Base-by-base conservation (phyloP, 1,140 invertebrate species). In the Drosophila sproati region DNA sequence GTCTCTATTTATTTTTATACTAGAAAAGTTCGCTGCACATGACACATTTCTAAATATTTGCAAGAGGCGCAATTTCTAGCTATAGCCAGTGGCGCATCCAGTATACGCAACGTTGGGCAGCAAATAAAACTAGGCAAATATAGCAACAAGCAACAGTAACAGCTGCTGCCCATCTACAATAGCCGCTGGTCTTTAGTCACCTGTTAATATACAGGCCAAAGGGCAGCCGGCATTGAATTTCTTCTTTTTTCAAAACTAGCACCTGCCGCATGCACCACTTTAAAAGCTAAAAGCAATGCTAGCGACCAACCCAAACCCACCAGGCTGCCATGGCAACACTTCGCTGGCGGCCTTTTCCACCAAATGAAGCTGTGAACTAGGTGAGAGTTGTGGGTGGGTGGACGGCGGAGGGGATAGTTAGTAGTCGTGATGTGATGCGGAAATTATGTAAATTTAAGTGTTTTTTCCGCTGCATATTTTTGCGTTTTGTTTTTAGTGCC, bases 361-460 rank as follows among this genome's bases (percentile, higher is more conserved):
- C 31, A 41, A 29, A 52, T 52, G 34, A 55, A 55, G 12, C 52
- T 37, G 54, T n/a, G 20, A 52, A 52, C n/a, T 35, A 6, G 10
- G 39, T n/a, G 39, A 4, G 39, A 43, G 8, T 41, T 10, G 39
- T 10, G 3, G 8, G 39, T 41, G 39, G 39, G 50, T n/a, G 37
- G 6, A 20, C 1, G 50, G 51, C 5, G n/a, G n/a, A 8, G 31
- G 31, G 6, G 37, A 29, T 4, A 8, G 10, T 43, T 3, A 3
- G 57, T 32, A 60, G 57, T 60, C 57, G 57, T 60, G 50, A 76
- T 59, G 79, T 82, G 82, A 48, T 79, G 82, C 81, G 82, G 82
- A 86, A 86, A 88, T 88, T 81, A 86, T 86, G 82, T 86, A 86
- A 82, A 86, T 86, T 88, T 88, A 86, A 86, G 82, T 88, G 72